Base-by-base conservation (phyloP, 2,888 invertebrate species). In the Tipula vernalis region DNA sequence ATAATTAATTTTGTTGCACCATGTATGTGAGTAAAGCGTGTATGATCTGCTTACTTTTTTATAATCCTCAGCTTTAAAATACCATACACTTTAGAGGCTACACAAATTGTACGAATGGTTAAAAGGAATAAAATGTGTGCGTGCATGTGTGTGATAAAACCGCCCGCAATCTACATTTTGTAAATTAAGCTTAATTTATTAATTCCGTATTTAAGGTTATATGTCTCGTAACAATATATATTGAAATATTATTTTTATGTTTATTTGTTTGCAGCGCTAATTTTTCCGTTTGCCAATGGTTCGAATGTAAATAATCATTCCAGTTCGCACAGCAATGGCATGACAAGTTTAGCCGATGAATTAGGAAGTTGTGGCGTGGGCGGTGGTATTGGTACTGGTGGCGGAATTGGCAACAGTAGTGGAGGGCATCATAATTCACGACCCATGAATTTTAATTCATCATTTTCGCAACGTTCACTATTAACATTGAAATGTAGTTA, bases 401-500 rank as follows among this genome's bases (percentile, higher is more conserved):
- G 88, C 5, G 86, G 88, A 86, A 8, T 5, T 1, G 51, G 51
- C 5, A 87, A 87, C 83, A 87, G 88, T 83, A 85, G 88, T 5
- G 86, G 88, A 86, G 44, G 87, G 86, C 42, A 36, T 12, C 42
- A 36, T 12, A 15, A 51, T 39, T 92, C 91, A 87, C 91, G 92
- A 5, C 39, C 51, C n/a, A 57, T 36, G 36, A 51, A 86, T 39
- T 86, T 57, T 71, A 39, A 57, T 15, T 71, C 57, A 57, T 86
- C 87, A 39, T 87, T 88, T 41, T 87, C 87, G 88, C 91, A 91
- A 87, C 91, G 93, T 86, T 94, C 95, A 42, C 93, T 95, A 86
- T 91, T 95, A 87, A 94, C 95, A 88, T 93, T 95, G 89, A 95
- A 95, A 91, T 95, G 95, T 89, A 94, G 95, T 86, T 95, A 96